Evolutionary conservation across 1,140 invertebrate species (phyloP), one percentile per base, ranked within the genome.

Genomic region (Mizuhopecten yessoensis): DNA sequence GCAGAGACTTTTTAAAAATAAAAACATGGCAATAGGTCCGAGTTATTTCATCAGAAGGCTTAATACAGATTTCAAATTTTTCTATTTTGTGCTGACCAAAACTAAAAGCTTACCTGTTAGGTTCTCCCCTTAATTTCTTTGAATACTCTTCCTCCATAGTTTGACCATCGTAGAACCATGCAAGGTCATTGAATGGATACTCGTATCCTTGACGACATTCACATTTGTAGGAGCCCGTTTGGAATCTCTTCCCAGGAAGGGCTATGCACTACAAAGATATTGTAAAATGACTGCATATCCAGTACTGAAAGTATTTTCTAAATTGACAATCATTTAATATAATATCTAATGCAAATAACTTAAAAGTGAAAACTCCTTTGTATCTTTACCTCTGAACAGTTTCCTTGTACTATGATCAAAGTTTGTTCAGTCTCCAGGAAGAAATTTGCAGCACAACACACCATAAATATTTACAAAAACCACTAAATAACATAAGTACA

Each of bases 201-300:
- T 99, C 99, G 95, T 98, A 99, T 34, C 99, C 99, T 97, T 99
- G 99, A 89, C 98, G 98, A 95, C 99, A 99, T 96, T 99, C 99
- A 96, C 99, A 99, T 97, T 99, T 99, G 97, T 99, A 99, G n/a
- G 98, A 98, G 88, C 99, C 99, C 20, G 98, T 97, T 93, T 99
- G 98, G 90, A 94, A 96, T 87, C 98, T 98, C 15, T 94, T 93
- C 23, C 99, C 99, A 93, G 98, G 97, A 91, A 99, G 98, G 20
- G 99, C 98, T 33, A 99, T 98, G 96, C 99, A 99, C 98, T 99
- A 96, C 42, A 97, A 97, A 88, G 88, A 34, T 29, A 57, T 89
- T 33, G 7, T 13, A 39, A 34, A 36, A 2, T 0, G 33, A 23
- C 23, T 89, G n/a, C 7, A 86, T 33, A 29, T 86, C 17, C 5